Percentiles rank a stretch among this genome's conserved stretches.
Conservation (phyloP, 1,140 invertebrate species). For the Musca domestica region DNA sequence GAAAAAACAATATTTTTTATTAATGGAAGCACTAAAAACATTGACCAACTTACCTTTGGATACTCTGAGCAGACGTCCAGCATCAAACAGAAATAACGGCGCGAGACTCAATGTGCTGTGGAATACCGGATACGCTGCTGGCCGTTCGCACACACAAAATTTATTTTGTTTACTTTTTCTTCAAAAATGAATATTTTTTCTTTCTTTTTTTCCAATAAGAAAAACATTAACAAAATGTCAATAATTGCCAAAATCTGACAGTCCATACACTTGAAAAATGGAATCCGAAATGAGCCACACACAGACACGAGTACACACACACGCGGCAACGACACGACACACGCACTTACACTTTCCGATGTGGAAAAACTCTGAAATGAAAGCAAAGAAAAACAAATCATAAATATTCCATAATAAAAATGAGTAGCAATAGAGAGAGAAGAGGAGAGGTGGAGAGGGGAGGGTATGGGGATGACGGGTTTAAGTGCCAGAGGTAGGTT, state of each 20-base stretch:
- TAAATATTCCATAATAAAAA: not conserved
- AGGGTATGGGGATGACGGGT: too few species aligned
- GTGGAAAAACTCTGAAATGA: not conserved
- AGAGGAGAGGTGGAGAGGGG: not conserved
- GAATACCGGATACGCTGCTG: not conserved
- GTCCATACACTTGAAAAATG: constrained; percentile 14
- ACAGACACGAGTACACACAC: too few species aligned
- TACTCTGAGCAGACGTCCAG: not conserved
- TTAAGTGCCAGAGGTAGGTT: too few species aligned
- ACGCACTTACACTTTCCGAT: not conserved
- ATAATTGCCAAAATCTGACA: constrained; percentile 12
- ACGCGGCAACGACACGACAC: not conserved
- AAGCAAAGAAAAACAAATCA: not conserved
- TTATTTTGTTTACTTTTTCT: not conserved
- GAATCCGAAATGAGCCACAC: too few species aligned
- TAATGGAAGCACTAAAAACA: constrained; percentile 3
- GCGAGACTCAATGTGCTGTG: not conserved
- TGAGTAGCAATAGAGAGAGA: too few species aligned
- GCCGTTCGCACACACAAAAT: not conserved
- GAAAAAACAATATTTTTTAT: too few species aligned
- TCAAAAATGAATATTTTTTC: not conserved
- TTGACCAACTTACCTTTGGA: constrained; percentile 15
- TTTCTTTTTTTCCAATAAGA: not conserved
- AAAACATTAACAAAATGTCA: constrained; percentile 1
- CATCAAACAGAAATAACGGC: not conserved